phyloP scores from a whole-genome alignment of 2,888 invertebrate species.

The Sphaeridia pumilis region DNA sequence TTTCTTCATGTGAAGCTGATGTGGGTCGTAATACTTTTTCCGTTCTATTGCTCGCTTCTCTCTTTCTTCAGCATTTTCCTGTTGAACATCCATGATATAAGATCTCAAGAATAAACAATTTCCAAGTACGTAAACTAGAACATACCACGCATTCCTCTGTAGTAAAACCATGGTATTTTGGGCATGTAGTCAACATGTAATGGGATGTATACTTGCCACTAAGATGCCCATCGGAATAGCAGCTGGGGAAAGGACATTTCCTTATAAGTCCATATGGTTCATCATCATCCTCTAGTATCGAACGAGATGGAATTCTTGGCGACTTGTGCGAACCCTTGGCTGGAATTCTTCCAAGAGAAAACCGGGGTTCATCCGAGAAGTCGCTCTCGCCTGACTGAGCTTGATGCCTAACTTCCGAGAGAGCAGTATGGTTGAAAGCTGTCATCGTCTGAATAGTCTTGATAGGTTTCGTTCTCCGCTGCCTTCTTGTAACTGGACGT shows the following conservation, averaged over 20 bases:
- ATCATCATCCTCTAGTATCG: slow-evolving; percentile 31
- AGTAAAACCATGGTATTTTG: slow-evolving; percentile 75
- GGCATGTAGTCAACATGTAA: slow-evolving; percentile 83
- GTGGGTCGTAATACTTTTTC: slow-evolving; percentile 18
- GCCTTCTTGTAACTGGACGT: slow-evolving; percentile 30
- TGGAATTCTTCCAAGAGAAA: slow-evolving; percentile 26
- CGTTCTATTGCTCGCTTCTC: slow-evolving; percentile 17
- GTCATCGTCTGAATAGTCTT: slow-evolving; percentile 36
- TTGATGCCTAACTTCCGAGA: slow-evolving; percentile 11
- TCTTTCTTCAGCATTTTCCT: slow-evolving; percentile 26
- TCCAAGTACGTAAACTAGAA: background rate
- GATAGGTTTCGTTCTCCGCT: slow-evolving; percentile 26
- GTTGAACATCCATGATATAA: background rate
- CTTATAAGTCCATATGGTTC: slow-evolving; percentile 47
- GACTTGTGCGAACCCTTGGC: slow-evolving; percentile 29
- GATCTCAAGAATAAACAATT: background rate
- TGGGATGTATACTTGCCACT: slow-evolving; percentile 69
- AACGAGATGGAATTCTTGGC: slow-evolving; percentile 14
- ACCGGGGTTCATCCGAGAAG: slow-evolving; percentile 23
- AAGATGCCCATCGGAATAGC: slow-evolving; percentile 75
- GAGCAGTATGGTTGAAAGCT: slow-evolving; percentile 24
- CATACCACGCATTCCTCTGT: slow-evolving; percentile 54
- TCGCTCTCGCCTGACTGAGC: slow-evolving; percentile 22
- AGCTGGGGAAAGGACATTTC: slow-evolving; percentile 71
- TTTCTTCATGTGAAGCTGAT: slow-evolving; percentile 23